Evolutionary conservation across 92 coral and sea anemone species (phyloP), one percentile per base, ranked within the genome.

Genomic region (Phenganax stokvisi): DNA sequence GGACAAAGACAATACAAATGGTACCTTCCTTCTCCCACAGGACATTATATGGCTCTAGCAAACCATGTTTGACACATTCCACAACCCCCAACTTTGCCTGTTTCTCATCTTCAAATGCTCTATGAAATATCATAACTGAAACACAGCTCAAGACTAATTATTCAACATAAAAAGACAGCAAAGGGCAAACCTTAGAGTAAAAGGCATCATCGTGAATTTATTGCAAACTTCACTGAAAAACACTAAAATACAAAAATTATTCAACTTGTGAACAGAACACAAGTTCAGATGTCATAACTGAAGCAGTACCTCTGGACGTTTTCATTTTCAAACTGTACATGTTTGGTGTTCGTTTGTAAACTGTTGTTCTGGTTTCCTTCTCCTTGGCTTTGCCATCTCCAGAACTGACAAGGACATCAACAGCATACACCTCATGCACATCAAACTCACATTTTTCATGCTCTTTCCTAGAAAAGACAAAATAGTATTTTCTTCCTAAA

Each of bases 11-110:
- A 6, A 70, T 10, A 70, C 54, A 30, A 65, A 62, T 25, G 0
- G 63, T 79, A 93, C 98, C 98, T 86, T 91, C 97, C 68, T 93
- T 93, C 62, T 93, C 98, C 97, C 98, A 93, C 25, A 93, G 83
- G 16, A 93, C 97, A 83, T 91, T 93, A 80, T 92, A 93, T 8
- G 98, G 98, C 81, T 93, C 98, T 73, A 93, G 69, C 15, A 93
- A 90, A 37, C 83, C 77, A 63, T 93, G 98, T 51, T 91, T 92
- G 25, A 77, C 86, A 29, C 98, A 93, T 77, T 93, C 98, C 60
- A 91, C 92, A 7, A 93, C 90, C 13, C 98, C 98, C 90, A 93
- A 89, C 82, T 73, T 93, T 31, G 98, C 98, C 60, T 93, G 92
- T 80, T 88, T 86, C 70, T 93, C 98, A 77, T 93, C 98, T 15